phyloP scores from a whole-genome alignment of 2,113 vertebrate genomes.

The Aegypius monachus region DNA sequence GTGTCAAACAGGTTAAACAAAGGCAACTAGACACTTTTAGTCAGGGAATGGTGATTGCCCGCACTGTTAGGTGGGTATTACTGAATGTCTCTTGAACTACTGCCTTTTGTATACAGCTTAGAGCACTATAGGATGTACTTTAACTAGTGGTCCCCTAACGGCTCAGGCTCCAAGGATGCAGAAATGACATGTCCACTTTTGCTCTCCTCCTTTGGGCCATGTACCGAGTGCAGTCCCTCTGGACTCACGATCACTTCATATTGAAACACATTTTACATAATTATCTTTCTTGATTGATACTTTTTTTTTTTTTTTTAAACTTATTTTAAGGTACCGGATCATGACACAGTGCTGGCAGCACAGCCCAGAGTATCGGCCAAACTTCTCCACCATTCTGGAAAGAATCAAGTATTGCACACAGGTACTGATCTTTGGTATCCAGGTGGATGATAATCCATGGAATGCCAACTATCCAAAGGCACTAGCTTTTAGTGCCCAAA shows the following conservation, averaged over 20 bases:
- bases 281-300: neutral
- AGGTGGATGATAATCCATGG: neutral
- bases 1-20: neutral
- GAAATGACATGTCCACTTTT: neutral
- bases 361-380: slow-evolving; percentile 86
- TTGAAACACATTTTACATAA: neutral
- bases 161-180: neutral
- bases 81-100: neutral
- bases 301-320: neutral
- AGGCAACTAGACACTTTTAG: neutral
- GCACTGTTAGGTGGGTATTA: neutral
- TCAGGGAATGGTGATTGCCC: neutral
- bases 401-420: slow-evolving; percentile 90
- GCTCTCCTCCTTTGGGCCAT: neutral
- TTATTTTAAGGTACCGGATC: slow-evolving; percentile 80
- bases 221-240: neutral
- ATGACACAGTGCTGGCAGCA: slow-evolving; percentile 97
- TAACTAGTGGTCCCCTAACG: neutral
- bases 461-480: neutral
- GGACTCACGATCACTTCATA: neutral
- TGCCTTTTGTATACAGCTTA: neutral
- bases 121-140: neutral
- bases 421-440: slow-evolving; percentile 64
- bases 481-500: neutral
- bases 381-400: slow-evolving; percentile 88